Base-by-base conservation (phyloP, 1,140 invertebrate species). In the Ceratoteleas bidentatus region DNA sequence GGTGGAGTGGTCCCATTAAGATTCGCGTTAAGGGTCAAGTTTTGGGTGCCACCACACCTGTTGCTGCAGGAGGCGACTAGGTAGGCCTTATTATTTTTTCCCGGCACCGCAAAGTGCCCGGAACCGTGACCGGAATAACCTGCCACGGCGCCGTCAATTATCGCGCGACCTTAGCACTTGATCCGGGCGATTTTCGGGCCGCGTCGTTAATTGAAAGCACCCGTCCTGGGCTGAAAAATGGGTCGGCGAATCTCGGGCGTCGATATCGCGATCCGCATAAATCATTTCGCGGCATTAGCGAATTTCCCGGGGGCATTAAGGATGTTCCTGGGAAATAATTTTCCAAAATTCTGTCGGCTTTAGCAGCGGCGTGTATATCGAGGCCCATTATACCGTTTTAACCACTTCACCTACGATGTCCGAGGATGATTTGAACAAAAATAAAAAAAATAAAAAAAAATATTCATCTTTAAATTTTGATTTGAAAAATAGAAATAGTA, bases 11-110 rank as follows among this genome's bases (percentile, higher is more conserved):
- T 93, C 82, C 93, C 94, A 84, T 90, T 93, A 87, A 86, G 94
- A 86, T 89, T 96, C 92, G 86, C 92, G 92, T 81, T 94, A 90
- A 85, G 96, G 92, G 94, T 96, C 16, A 97, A 98, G 88, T 97
- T 97, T 92, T 97, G 96, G 95, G 96, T 98, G 43, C 96, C 96
- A 1, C 96, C 96, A 9, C 96, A 97, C 92, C 93, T 95, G 66
- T 93, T 98, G 56, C 93, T 96, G 47, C 96, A 97, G 90, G 95
- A 96, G 86, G 94, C 94, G 11, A 97, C 96, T 14, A 94, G 96
- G 94, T 95, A 91, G 89, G 50, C 16, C 15, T 24, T 24, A 76
- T 6, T 14, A 40, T 6, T 45, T 65, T 56, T 72, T 40, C 8
- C 15, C 11, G 14, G 32, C 34, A 32, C 7, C 54, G 15, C 40